A percentile compares a stretch with the other conserved stretches of the same genome.
These are phyloP conservation scores for Chaenogobius annularis DNA, from an alignment of 2,113 vertebrate species.

Conservation along the genomic window DNA sequence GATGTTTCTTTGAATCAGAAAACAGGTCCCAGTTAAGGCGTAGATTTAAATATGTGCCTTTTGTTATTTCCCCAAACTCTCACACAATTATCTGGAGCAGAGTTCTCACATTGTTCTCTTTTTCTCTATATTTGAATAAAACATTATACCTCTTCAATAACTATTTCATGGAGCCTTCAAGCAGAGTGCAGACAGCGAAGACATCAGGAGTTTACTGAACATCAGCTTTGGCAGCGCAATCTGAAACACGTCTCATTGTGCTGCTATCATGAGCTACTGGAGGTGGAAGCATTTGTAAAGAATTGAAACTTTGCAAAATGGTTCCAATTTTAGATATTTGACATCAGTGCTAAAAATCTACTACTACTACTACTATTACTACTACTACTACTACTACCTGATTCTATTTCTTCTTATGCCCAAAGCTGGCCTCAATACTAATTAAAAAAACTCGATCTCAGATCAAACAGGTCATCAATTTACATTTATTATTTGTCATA, in stretches of 20 bases:
- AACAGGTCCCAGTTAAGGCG: slow-evolving; percentile 11
- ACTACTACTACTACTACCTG: no score
- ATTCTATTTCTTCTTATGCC: not conserved
- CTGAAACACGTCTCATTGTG: slow-evolving; percentile 19
- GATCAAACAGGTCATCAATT: not conserved
- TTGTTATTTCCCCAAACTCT: slow-evolving; percentile 36
- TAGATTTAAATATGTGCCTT: slow-evolving; percentile 27
- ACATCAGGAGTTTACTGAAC: slow-evolving; percentile 10
- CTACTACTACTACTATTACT: no score
- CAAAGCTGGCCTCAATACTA: not conserved
- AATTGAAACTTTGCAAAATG: slow-evolving; percentile 5
- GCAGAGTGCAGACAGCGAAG: slow-evolving; percentile 19
- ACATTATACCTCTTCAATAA: slow-evolving; percentile 56
- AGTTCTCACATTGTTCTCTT: slow-evolving; percentile 27
- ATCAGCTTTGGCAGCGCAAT: slow-evolving; percentile 31
- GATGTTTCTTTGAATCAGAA: slow-evolving; percentile 21
- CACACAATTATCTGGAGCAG: slow-evolving; percentile 48
- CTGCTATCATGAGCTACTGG: slow-evolving; percentile 10
- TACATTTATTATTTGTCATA: not conserved
- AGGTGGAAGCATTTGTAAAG: not conserved
- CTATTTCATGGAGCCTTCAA: slow-evolving; percentile 46
- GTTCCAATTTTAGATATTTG: not conserved
- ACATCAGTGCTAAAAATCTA: not conserved
- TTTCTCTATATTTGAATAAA: slow-evolving; percentile 53
- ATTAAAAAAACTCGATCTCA: not conserved